Evolutionary conservation across 2,888 invertebrate genomes (phyloP).

Genomic region (Saturnia pavonia): DNA sequence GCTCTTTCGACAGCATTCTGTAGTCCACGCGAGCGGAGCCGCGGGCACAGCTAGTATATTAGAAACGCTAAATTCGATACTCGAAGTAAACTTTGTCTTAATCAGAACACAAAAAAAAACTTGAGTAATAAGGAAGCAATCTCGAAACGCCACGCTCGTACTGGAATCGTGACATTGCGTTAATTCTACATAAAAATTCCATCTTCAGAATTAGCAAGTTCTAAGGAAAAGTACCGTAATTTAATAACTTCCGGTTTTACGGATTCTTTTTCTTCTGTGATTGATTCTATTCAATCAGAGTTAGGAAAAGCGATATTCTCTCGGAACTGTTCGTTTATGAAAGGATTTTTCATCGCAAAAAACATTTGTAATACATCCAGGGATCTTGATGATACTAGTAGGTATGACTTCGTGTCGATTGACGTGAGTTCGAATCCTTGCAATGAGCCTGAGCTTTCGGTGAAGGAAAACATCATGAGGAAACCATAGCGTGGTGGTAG

Average conservation of each 20-base stretch:
- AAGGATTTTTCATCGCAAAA: background rate
- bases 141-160: background rate
- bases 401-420: no score
- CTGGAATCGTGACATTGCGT: conserved; percentile 6
- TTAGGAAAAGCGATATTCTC: background rate
- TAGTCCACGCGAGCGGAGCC: no score
- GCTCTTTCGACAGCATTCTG: no score
- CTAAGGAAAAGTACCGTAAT: conserved; percentile 9
- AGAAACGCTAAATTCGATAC: background rate
- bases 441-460: no score
- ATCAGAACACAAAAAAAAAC: background rate
- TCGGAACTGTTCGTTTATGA: background rate
- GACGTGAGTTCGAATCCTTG: no score
- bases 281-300: background rate
- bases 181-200: conserved; percentile 12
- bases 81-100: background rate
- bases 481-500: no score
- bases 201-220: conserved; percentile 16
- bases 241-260: conserved; percentile 2
- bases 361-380: background rate
- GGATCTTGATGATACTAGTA: no score
- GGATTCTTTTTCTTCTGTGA: background rate
- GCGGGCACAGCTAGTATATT: no score
- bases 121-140: background rate
- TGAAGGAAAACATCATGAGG: no score